Evolutionary conservation across 2,888 invertebrate genomes (phyloP).

Genomic region (Lochmaea capreae): DNA sequence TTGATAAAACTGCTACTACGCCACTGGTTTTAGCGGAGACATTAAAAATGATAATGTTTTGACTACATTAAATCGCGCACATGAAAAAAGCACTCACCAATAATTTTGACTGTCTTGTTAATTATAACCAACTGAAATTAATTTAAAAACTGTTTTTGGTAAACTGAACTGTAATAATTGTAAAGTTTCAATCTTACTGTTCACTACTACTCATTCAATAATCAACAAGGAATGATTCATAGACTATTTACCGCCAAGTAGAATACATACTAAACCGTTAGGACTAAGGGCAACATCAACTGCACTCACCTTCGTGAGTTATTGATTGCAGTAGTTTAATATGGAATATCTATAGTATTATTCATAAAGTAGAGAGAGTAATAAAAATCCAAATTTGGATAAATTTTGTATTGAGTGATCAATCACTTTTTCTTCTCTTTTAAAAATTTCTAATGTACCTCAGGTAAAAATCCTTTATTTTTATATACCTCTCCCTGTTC

Average conservation of each 20-base stretch:
- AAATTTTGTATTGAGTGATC: too few relatives aligned
- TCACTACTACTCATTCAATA: conserved; percentile 22
- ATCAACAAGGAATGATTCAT: conserved; percentile 29
- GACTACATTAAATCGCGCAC: neutral
- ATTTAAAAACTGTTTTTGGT: neutral
- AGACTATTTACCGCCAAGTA: conserved; percentile 24
- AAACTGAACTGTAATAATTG: neutral
- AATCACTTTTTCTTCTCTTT: too few relatives aligned
- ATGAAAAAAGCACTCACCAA: neutral
- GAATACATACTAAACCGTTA: conserved; percentile 25
- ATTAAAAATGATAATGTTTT: neutral
- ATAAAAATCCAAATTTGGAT: too few relatives aligned
- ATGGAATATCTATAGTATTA: too few relatives aligned
- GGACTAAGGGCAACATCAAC: conserved; percentile 25
- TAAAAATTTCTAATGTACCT: too few relatives aligned
- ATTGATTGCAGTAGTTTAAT: conserved; percentile 6
- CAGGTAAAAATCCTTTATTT: too few relatives aligned
- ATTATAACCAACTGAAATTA: neutral
- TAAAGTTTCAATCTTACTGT: neutral
- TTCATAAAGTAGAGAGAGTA: too few relatives aligned
- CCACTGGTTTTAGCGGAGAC: neutral
- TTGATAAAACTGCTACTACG: neutral
- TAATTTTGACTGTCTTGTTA: neutral
- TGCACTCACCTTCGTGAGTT: conserved; percentile 15
- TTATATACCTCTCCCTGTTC: too few relatives aligned